These are phyloP conservation scores for Thalassophryne amazonica DNA, from an alignment of 2,797 vertebrate species.

Conservation along the genomic window DNA sequence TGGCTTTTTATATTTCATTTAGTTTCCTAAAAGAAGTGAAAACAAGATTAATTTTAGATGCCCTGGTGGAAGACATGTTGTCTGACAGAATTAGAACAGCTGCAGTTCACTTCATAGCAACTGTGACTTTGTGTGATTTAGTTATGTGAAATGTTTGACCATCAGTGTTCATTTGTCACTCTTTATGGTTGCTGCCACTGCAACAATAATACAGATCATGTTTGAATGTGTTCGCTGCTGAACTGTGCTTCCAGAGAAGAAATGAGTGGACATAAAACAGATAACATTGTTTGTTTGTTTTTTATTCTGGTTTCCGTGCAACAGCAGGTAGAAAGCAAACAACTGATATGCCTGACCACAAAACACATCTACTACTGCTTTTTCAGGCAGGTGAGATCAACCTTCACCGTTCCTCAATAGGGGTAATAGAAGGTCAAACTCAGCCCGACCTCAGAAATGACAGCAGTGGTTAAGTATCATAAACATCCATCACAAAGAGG, in stretches of 20 bases:
- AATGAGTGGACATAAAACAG: neutral
- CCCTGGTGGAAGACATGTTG: neutral
- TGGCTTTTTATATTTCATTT: neutral
- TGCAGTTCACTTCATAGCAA: neutral
- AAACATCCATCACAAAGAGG: no score
- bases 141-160: neutral
- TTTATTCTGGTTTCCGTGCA: neutral
- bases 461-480: no score
- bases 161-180: neutral
- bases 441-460: no score
- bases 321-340: neutral
- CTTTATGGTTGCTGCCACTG: neutral
- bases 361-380: no score
- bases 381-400: neutral
- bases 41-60: neutral
- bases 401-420: neutral
- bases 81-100: neutral
- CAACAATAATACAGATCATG: neutral
- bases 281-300: neutral
- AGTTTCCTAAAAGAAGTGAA: neutral
- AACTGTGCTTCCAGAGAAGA: neutral
- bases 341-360: no score
- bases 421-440: no score
- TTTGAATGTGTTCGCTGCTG: neutral
- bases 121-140: neutral